These are phyloP conservation scores for Epinephelus awoara DNA, from an alignment of 2,797 vertebrate genomes.

Conservation along the genomic window DNA sequence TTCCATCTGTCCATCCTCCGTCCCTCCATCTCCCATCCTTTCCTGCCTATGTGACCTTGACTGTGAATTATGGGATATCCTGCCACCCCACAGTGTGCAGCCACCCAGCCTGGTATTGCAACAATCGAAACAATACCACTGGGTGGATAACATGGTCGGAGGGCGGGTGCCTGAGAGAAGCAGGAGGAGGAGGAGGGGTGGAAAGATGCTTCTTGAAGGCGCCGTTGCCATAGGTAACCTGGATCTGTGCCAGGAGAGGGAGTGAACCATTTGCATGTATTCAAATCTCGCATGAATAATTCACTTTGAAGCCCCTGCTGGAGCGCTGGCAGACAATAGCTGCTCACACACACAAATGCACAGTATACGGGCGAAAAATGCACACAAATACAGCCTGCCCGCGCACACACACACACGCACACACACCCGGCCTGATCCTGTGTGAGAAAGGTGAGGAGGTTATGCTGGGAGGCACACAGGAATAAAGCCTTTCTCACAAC, in stretches of 20 bases:
- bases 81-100: conserved; percentile 74
- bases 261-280: conserved; percentile 87
- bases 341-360: conserved; percentile 57
- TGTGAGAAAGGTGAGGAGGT: conserved; percentile 79
- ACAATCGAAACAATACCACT: conserved; percentile 76
- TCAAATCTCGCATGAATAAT: conserved; percentile 89
- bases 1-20: conserved; percentile 42
- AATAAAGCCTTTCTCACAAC: conserved; percentile 50
- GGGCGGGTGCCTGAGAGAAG: conserved; percentile 67
- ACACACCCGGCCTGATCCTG: conserved; percentile 44
- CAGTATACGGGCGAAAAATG: conserved; percentile 44
- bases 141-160: conserved; percentile 69
- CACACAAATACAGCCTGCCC: conserved; percentile 46
- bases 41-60: conserved; percentile 79
- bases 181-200: conserved; percentile 37
- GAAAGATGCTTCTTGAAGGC: conserved; percentile 77
- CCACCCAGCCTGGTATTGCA: conserved; percentile 74
- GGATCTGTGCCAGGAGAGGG: conserved; percentile 81
- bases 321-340: conserved; percentile 78
- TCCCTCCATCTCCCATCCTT: conserved; percentile 50
- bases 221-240: conserved; percentile 89
- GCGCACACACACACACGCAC: background rate
- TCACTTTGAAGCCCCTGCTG: conserved; percentile 79
- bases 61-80: conserved; percentile 77
- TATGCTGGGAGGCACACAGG: conserved; percentile 51